Evolutionary conservation across 2,797 vertebrate species (phyloP), one percentile per base, ranked within the genome.

Genomic region (Cryptoprocta ferox): DNA sequence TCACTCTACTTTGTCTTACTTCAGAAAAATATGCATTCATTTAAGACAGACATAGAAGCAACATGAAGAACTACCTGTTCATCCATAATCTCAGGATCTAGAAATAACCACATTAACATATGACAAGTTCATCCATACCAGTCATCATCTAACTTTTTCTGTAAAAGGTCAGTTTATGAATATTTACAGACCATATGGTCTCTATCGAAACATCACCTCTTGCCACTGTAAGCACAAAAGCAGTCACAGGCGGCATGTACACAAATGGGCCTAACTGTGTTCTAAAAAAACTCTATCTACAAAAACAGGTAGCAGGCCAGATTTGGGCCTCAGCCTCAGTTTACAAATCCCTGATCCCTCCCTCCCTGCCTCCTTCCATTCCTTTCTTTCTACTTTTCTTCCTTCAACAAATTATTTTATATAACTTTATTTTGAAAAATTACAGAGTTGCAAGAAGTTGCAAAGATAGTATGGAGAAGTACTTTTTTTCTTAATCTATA

Each of bases 391-490:
- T 56, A 4, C 16, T n/a, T 35, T 39, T 6, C 35, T 79, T 37
- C 28, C 11, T 88, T 84, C 12, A 66, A 92, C 73, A 59, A 61
- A 10, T 53, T 53, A 63, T 37, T 61, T 48, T 24, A 13, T 75
- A 32, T 21, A 8, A 83, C 59, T 82, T 81, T 87, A 81, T 96
- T 96, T 89, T 50, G 45, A 80, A 95, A 89, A 66, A 79, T 85
- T 89, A 56, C 3, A 71, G 6, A 59, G 32, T n/a, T 42, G 66
- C 5, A 35, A 21, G 15, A 93, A 76, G 19, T 70, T 76, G 21
- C n/a, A 76, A 86, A 92, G n/a, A 61, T 21, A 70, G 32, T 73
- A 66, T 28, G n/a, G 61, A 89, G 26, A 68, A 80, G 3, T 50
- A 21, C 14, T 65, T 45, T 30, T 45, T 73, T 68, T 48, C 75